Percentiles rank a stretch among this genome's conserved stretches.
Evolutionary conservation across 2,888 invertebrate genomes (phyloP).

Genomic region (Chesias legatella): DNA sequence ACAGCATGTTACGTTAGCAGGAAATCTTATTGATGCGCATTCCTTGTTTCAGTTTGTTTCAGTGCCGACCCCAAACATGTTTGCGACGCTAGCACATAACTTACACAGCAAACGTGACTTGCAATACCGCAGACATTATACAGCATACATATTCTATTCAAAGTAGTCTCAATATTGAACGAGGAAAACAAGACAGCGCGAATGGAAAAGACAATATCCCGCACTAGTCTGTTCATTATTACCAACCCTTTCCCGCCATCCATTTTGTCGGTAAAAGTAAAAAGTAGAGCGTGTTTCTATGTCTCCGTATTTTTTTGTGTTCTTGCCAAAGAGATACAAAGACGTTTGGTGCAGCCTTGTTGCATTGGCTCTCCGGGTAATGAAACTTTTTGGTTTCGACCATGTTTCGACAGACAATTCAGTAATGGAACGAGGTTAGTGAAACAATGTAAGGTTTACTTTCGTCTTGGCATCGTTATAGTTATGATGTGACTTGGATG

Average conservation of each 20-base stretch:
- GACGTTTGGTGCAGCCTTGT: conserved; percentile 18
- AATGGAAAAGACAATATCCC: conserved; percentile 27
- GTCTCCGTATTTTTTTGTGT: conserved; percentile 34
- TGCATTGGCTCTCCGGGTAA: conserved; percentile 30
- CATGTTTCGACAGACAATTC: conserved; percentile 22
- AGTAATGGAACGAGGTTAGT: conserved; percentile 17
- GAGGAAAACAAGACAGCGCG: conserved; percentile 27
- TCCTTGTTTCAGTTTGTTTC: conserved; percentile 5
- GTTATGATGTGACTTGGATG: not conserved
- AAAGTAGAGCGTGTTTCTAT: conserved; percentile 59
- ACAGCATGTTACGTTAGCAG: conserved; percentile 2
- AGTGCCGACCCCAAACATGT: conserved; percentile 9
- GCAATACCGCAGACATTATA: conserved; percentile 18
- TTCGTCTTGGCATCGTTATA: not conserved
- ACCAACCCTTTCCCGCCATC: conserved; percentile 57
- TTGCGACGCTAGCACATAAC: conserved; percentile 16
- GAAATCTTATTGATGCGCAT: no score
- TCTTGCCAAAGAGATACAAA: conserved; percentile 20
- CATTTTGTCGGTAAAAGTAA: conserved; percentile 45
- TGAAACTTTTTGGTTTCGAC: conserved; percentile 31
- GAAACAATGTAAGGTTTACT: not conserved
- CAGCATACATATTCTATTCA: conserved; percentile 20
- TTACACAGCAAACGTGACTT: conserved; percentile 18
- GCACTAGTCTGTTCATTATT: conserved; percentile 56
- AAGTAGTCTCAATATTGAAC: conserved; percentile 29